Evolutionary conservation across 2,797 vertebrate genomes (phyloP), one percentile per base, ranked within the genome.

Genomic region (Australoheros facetus): DNA sequence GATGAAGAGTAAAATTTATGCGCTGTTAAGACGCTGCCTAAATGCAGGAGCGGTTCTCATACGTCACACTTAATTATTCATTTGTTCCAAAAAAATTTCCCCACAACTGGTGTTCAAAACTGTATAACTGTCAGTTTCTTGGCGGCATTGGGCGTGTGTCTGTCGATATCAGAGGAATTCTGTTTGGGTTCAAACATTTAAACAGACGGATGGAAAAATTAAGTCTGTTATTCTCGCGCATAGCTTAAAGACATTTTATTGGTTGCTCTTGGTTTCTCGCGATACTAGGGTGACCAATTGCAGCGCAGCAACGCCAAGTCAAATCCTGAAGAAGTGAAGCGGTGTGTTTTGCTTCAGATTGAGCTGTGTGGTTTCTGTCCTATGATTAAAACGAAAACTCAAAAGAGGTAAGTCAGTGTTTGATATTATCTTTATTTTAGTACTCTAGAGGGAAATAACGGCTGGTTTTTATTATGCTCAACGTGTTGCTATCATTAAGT

Each of bases 121-220:
- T 34, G 3, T 57, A 4, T 37, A 26, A 48, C 51, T 14, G 39
- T 45, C 17, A 16, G 28, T 17, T n/a, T 8, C 26, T 51, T 69
- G 23, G 9, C 26, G 9, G 13, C 10, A 0, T 0, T 71, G 82
- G 79, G 88, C 30, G 84, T 75, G 73, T 53, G 1, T 51, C 42
- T 28, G 26, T 51, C 86, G 30, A 88, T 93, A 85, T 19, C 6
- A 56, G 0, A 73, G 90, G 90, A 95, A 94, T 95, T 53, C 30
- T 95, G 91, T 96, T 95, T 93, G 71, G 64, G 54, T 96, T 96
- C 83, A 95, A 96, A 94, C 87, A 85, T 94, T 94, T 86, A 91
- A 95, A 93, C 51, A 1, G n/a, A 23, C 12, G 34, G 28, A 42
- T 5, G 19, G 1, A 2, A 53, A 37, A 81, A 28, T 1, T 28